Percentiles rank a stretch among this genome's conserved stretches.
phyloP scores from a whole-genome alignment of 2,113 vertebrate species.

The Odocoileus virginianus region DNA sequence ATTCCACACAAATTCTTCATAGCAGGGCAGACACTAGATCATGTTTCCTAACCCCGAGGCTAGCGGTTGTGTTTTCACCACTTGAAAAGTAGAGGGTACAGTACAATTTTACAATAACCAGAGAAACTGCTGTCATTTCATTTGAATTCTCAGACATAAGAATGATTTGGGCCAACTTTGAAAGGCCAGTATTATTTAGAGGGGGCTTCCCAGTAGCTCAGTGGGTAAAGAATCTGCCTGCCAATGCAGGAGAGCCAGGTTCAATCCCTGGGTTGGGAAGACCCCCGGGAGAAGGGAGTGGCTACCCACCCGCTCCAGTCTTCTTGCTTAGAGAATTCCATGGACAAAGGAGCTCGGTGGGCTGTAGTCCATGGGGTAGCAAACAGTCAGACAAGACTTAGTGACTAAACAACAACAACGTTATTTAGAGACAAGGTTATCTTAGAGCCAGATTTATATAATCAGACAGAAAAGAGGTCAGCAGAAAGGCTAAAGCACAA shows the following conservation, averaged over 20 bases:
- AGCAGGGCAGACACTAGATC: neutral
- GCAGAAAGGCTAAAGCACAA: constrained; percentile 50
- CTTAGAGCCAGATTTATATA: constrained; percentile 53
- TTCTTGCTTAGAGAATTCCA: neutral
- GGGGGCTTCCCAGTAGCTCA: neutral
- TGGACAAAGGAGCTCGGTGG: neutral
- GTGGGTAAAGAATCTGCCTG: neutral
- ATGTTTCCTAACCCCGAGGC: neutral
- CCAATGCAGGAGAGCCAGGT: neutral
- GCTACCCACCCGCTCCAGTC: neutral
- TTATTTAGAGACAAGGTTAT: constrained; percentile 58
- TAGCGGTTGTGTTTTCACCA: neutral
- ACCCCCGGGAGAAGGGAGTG: neutral
- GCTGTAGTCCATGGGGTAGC: neutral
- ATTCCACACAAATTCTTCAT: neutral
- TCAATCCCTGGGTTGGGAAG: neutral
- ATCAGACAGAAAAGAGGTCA: constrained; percentile 66
- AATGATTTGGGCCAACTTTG: constrained; percentile 73
- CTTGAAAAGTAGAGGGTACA: neutral
- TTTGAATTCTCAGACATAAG: constrained; percentile 54
- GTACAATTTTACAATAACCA: constrained; percentile 38
- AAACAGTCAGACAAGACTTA: neutral
- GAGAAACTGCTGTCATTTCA: constrained; percentile 59
- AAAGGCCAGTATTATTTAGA: constrained; percentile 70
- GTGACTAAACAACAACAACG: neutral